Percentiles rank a stretch among this genome's conserved stretches.
Evolutionary conservation across 2,113 vertebrate species (phyloP).

Genomic region (Epinephelus fuscoguttatus): DNA sequence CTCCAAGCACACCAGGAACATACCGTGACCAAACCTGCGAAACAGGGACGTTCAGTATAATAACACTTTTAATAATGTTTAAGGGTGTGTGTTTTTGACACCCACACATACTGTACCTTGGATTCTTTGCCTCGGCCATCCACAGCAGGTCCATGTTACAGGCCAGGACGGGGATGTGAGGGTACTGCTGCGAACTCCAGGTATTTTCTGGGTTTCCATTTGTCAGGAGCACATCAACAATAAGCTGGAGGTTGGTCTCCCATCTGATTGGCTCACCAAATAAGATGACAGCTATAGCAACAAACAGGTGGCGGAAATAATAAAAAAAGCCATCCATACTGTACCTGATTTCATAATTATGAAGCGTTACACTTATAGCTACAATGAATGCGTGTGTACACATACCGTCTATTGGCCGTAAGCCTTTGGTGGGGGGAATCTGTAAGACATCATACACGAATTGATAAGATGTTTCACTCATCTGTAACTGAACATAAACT

Average conservation of each 20-base stretch:
- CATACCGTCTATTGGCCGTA: constrained; percentile 92
- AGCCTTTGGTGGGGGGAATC: constrained; percentile 84
- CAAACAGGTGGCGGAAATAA: not conserved
- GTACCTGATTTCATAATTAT: not conserved
- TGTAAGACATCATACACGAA: constrained; percentile 67
- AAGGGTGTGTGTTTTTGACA: not conserved
- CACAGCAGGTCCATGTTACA: constrained; percentile 98
- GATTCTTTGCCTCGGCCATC: constrained; percentile 98
- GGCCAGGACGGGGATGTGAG: constrained; percentile 94
- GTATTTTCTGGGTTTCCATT: constrained; percentile 86
- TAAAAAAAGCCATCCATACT: not conserved
- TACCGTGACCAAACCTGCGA: constrained; percentile 94
- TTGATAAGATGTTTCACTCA: not conserved
- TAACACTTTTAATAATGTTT: not conserved
- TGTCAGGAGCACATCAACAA: constrained; percentile 92
- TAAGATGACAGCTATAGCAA: constrained; percentile 89
- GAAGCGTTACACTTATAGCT: not conserved
- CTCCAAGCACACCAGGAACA: constrained; percentile 95
- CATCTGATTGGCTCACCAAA: constrained; percentile 97
- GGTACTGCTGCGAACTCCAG: constrained; percentile 83
- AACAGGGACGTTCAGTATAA: not conserved
- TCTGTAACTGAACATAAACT: not conserved
- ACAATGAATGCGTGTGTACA: not conserved
- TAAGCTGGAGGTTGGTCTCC: constrained; percentile 96
- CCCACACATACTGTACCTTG: constrained; percentile 84